phyloP scores from a whole-genome alignment of 2,888 invertebrate genomes.

The Ectobius pallidus region DNA sequence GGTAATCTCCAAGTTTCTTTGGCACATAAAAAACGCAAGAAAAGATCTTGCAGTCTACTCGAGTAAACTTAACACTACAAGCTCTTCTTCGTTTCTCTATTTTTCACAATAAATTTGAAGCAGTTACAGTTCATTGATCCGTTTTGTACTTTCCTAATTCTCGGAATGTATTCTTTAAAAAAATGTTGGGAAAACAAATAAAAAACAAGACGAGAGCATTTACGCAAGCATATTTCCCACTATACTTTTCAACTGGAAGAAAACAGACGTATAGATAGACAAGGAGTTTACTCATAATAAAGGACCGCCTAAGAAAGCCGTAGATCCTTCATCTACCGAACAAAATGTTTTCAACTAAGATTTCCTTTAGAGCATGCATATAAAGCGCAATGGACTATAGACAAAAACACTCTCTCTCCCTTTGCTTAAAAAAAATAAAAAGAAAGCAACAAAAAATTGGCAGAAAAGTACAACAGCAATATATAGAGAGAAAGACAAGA shows the following conservation, averaged over 20 bases:
- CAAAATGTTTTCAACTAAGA: conserved; percentile 16
- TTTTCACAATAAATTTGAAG: neutral
- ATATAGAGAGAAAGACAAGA: neutral
- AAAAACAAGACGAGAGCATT: conserved; percentile 10
- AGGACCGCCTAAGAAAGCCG: neutral
- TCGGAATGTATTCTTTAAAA: neutral
- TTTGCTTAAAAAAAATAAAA: neutral
- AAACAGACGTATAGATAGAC: neutral
- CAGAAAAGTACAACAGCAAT: conserved; percentile 10
- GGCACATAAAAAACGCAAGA: no score
- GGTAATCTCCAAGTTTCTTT: no score
- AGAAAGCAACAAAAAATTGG: neutral
- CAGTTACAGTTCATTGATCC: conserved; percentile 13
- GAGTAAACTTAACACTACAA: neutral
- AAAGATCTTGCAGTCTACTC: neutral
- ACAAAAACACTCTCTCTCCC: neutral
- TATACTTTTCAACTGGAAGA: conserved; percentile 20
- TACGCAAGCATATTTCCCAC: conserved; percentile 28
- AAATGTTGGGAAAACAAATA: neutral
- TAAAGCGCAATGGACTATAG: conserved; percentile 5
- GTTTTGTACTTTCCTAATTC: neutral
- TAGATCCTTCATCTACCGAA: neutral
- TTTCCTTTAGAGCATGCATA: conserved; percentile 17
- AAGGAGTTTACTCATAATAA: neutral
- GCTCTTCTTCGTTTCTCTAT: neutral